Evolutionary conservation across 2,888 invertebrate species (phyloP).

Genomic region (Agriopis aurantiaria): DNA sequence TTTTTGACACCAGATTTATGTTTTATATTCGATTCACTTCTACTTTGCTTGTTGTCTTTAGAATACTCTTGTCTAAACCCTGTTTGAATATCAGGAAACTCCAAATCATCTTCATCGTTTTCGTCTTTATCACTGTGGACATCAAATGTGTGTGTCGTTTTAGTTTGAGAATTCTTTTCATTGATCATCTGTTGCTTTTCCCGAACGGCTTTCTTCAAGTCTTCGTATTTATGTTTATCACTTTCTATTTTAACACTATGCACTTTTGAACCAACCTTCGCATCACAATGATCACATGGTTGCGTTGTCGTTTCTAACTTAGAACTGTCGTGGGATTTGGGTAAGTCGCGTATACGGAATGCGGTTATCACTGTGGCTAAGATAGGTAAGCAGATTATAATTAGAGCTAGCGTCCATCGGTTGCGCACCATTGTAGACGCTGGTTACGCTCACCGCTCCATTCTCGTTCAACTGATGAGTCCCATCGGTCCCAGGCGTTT

Average conservation of each 20-base stretch:
- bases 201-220: constrained; percentile 64
- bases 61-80: constrained; percentile 52
- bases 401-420: constrained; percentile 80
- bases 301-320: constrained; percentile 64
- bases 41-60: constrained; percentile 45
- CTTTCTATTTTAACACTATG: constrained; percentile 74
- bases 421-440: constrained; percentile 81
- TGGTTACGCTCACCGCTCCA: constrained; percentile 79
- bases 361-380: constrained; percentile 84
- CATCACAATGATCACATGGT: constrained; percentile 79
- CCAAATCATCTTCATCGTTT: constrained; percentile 52
- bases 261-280: constrained; percentile 68
- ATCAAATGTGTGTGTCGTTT: constrained; percentile 56
- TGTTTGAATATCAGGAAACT: constrained; percentile 49
- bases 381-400: constrained; percentile 79
- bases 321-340: constrained; percentile 60
- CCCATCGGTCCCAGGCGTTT: constrained; percentile 65
- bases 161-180: constrained; percentile 58
- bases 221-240: constrained; percentile 67
- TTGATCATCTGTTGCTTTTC: constrained; percentile 64
- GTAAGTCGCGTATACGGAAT: constrained; percentile 83
- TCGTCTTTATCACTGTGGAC: constrained; percentile 63
- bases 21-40: constrained; percentile 28
- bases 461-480: constrained; percentile 74
- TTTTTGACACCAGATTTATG: constrained; percentile 16